Evolutionary conservation across 2,888 invertebrate genomes (phyloP).

Genomic region (Xylocampa areola): DNA sequence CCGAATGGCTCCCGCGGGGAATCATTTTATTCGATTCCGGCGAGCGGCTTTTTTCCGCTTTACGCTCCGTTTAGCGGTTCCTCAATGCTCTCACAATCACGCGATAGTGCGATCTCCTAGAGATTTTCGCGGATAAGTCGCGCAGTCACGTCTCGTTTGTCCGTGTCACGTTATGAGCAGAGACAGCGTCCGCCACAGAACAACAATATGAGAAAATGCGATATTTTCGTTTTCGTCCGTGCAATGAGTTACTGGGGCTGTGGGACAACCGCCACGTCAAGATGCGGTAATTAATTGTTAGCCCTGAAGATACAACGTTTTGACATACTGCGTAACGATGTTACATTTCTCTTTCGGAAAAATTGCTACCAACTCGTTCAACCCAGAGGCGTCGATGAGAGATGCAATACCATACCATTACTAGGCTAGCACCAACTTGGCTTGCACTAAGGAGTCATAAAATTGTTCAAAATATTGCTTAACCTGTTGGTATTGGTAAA

Average conservation of each 20-base stretch:
- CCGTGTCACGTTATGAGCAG: constrained; percentile 71
- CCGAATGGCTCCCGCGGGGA: constrained; percentile 93
- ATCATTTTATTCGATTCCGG: constrained; percentile 93
- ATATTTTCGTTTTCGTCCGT: constrained; percentile 59
- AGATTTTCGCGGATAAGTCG: constrained; percentile 56
- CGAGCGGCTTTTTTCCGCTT: constrained; percentile 88
- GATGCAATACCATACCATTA: too few relatives aligned
- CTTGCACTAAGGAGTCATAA: too few relatives aligned
- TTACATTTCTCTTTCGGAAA: constrained; percentile 2
- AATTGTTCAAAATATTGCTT: too few relatives aligned
- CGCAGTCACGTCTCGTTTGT: constrained; percentile 76
- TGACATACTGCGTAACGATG: constrained; percentile 16
- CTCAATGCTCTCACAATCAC: constrained; percentile 78
- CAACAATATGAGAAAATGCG: constrained; percentile 66
- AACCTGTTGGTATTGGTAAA: too few relatives aligned
- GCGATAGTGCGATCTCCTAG: constrained; percentile 62
- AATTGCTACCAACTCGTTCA: constrained; percentile 1
- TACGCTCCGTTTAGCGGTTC: constrained; percentile 88
- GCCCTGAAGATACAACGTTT: constrained; percentile 18
- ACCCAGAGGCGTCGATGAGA: too few relatives aligned
- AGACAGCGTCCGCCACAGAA: constrained; percentile 74
- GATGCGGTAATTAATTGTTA: constrained; percentile 36
- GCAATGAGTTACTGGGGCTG: constrained; percentile 68
- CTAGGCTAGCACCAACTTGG: too few relatives aligned
- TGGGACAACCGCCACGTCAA: constrained; percentile 58